Conservation (phyloP, 1,140 invertebrate species). For the Heliothis virescens region DNA sequence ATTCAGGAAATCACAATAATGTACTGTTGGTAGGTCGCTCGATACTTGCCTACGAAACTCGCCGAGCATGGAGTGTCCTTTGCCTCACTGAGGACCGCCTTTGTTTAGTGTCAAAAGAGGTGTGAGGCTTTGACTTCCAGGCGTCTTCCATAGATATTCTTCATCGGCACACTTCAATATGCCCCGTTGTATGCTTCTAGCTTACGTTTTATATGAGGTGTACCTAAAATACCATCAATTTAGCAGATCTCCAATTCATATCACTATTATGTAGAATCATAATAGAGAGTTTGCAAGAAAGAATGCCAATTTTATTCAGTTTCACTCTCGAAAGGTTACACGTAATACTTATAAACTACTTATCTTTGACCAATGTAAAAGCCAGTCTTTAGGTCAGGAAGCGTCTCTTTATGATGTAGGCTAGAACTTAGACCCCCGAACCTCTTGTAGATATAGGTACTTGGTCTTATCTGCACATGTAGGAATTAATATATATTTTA, state of each 20-base stretch:
- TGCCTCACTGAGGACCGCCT: not conserved
- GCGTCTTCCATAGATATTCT: slow-evolving; percentile 1
- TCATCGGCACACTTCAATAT: slow-evolving; percentile 31
- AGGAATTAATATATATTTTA: too few relatives aligned
- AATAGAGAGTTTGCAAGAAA: too few relatives aligned
- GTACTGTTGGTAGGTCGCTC: not conserved
- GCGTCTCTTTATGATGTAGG: too few relatives aligned
- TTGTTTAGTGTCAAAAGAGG: slow-evolving; percentile 26
- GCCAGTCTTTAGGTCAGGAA: too few relatives aligned
- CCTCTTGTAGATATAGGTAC: too few relatives aligned
- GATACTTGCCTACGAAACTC: not conserved
- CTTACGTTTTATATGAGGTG: not conserved
- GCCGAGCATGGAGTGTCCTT: slow-evolving; percentile 6
- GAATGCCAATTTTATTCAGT: too few relatives aligned
- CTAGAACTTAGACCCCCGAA: too few relatives aligned
- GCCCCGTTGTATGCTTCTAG: not conserved
- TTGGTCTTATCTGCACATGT: too few relatives aligned
- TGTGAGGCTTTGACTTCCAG: slow-evolving; percentile 4
- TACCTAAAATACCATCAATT: not conserved
- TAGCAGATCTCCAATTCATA: too few relatives aligned
- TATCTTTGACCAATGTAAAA: too few relatives aligned
- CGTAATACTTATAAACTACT: not conserved
- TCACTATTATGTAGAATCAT: too few relatives aligned
- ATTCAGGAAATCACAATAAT: not conserved
- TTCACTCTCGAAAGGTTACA: too few relatives aligned